A percentile compares a stretch with the other conserved stretches of the same genome.
Conservation (phyloP, 2,888 invertebrate genomes). For the Cryptus armator region DNA sequence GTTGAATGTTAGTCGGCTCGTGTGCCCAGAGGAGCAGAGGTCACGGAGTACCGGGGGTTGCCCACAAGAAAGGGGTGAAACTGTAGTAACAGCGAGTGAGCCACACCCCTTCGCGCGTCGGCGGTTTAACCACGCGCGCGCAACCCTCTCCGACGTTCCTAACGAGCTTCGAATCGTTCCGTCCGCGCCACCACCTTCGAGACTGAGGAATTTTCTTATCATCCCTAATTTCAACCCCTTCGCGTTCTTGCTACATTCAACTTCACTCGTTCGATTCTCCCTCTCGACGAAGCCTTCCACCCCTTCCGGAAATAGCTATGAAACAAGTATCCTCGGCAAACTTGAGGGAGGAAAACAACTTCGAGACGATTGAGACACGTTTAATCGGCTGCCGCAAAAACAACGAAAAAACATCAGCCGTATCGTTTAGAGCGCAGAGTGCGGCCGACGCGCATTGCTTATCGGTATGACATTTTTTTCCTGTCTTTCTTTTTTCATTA, state of each 20-base stretch:
- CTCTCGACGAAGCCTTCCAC: neutral
- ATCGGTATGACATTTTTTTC: too few relatives aligned
- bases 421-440: neutral
- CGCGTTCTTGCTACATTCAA: constrained; percentile 38
- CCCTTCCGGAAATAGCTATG: neutral
- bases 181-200: constrained; percentile 29
- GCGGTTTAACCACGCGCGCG: constrained; percentile 40
- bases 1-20: constrained; percentile 56
- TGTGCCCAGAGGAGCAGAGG: constrained; percentile 36
- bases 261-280: neutral
- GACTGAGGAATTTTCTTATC: constrained; percentile 58
- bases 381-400: neutral
- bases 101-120: constrained; percentile 51
- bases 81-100: constrained; percentile 19
- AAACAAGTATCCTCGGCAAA: neutral
- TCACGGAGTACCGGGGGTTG: constrained; percentile 15
- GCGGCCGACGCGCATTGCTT: too few relatives aligned
- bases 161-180: constrained; percentile 64
- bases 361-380: neutral
- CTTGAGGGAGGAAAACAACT: neutral
- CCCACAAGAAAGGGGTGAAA: constrained; percentile 53
- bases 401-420: neutral
- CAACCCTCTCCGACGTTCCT: constrained; percentile 54
- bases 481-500: too few relatives aligned
- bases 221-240: constrained; percentile 34